Evolutionary conservation across 2,113 vertebrate species (phyloP).

Genomic region (Halichoerus grypus): DNA sequence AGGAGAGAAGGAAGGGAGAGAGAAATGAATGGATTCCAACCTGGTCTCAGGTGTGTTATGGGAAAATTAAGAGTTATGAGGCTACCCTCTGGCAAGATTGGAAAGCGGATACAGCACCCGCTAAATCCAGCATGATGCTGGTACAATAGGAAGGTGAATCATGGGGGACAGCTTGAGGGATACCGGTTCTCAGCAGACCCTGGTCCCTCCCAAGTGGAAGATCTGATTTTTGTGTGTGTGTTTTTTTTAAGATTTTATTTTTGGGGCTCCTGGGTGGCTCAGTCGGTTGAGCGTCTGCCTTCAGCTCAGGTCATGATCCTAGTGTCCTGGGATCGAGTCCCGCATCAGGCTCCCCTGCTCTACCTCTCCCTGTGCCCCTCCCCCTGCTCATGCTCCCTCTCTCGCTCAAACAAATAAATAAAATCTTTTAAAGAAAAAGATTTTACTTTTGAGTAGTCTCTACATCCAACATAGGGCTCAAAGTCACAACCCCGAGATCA

Average conservation of each 20-base stretch:
- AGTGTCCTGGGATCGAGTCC: not conserved
- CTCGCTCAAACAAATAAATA: no score
- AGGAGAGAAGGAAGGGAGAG: not conserved
- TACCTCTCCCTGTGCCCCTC: no score
- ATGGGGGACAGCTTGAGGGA: not conserved
- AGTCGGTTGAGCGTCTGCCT: not conserved
- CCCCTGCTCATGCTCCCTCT: no score
- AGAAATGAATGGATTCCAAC: not conserved
- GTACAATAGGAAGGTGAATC: not conserved
- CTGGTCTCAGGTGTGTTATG: not conserved
- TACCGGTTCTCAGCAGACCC: not conserved
- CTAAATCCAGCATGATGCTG: not conserved
- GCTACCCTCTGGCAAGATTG: not conserved
- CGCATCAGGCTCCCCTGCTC: no score
- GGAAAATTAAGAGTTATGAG: not conserved
- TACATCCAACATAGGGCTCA: no score
- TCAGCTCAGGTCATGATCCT: not conserved
- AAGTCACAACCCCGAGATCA: no score
- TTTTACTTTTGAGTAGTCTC: no score
- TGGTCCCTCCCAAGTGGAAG: not conserved
- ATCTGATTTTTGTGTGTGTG: not conserved
- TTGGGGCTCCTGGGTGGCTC: not conserved
- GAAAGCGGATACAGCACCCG: not conserved
- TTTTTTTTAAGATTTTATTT: not conserved
- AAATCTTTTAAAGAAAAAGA: no score